Evolutionary conservation across 2,797 vertebrate genomes (phyloP).

Genomic region (Coreius guichenoti): DNA sequence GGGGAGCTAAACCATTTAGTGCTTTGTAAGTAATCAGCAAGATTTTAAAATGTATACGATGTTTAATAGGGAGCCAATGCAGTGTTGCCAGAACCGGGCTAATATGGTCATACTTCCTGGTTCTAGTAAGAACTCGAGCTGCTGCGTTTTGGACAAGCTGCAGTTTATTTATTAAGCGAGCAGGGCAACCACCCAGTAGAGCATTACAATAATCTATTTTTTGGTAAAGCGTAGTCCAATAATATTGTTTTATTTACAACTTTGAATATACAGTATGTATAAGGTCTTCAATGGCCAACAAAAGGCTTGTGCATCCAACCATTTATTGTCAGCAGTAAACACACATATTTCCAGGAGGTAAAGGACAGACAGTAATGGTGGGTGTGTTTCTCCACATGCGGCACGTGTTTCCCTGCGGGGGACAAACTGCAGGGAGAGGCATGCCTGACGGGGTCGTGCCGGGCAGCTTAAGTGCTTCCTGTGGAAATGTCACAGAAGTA

Average conservation of each 20-base stretch:
- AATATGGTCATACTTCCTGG: no score
- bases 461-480: constrained; percentile 46
- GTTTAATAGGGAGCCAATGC: no score
- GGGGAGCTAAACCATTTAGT: no score
- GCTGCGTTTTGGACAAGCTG: no score
- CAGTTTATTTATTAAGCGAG: no score
- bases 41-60: no score
- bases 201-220: no score
- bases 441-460: not conserved
- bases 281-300: not conserved
- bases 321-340: not conserved
- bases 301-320: not conserved
- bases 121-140: no score
- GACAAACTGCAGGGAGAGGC: no score
- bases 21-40: no score
- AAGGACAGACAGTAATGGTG: not conserved
- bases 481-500: constrained; percentile 55
- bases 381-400: not conserved
- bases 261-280: not conserved
- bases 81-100: no score
- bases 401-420: not conserved
- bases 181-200: no score
- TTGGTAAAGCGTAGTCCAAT: not conserved
- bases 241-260: not conserved
- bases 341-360: not conserved